Evolutionary conservation across 2,888 invertebrate genomes (phyloP).

Genomic region (Meiosimyza platycephala): DNA sequence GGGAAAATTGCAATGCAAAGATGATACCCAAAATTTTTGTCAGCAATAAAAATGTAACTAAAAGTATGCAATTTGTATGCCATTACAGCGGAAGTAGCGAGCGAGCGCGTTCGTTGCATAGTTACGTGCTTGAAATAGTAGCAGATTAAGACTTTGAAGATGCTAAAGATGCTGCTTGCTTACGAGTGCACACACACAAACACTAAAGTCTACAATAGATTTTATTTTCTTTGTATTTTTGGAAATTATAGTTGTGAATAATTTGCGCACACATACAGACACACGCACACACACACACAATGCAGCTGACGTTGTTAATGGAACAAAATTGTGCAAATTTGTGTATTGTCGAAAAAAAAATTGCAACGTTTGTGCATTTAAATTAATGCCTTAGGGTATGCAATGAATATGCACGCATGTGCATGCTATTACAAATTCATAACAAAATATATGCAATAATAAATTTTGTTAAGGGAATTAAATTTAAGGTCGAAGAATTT

Average conservation of each 20-base stretch:
- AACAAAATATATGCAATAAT: not conserved
- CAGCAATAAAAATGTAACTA: not conserved
- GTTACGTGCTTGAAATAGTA: constrained; percentile 13
- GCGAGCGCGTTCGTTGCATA: not conserved
- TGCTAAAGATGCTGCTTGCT: not conserved
- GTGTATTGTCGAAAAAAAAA: not conserved
- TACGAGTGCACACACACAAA: too few species aligned
- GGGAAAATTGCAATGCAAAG: not conserved
- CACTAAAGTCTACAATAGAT: not conserved
- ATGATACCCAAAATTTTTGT: not conserved
- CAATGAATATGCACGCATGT: not conserved
- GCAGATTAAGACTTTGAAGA: constrained; percentile 2
- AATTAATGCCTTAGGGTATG: constrained; percentile 6
- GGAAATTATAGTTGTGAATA: constrained; percentile 1
- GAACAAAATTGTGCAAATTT: not conserved
- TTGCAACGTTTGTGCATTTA: not conserved
- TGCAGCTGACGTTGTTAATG: constrained; percentile 2
- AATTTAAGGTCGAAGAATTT: too few species aligned
- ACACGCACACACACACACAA: not conserved
- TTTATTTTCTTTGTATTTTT: not conserved
- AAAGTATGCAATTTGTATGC: constrained; percentile 15
- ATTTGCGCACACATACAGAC: not conserved
- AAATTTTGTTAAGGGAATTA: too few species aligned
- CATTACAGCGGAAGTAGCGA: not conserved
- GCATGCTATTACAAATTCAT: not conserved